Conservation (phyloP, 2,888 invertebrate genomes). For the Eristalinus sepulchralis region DNA sequence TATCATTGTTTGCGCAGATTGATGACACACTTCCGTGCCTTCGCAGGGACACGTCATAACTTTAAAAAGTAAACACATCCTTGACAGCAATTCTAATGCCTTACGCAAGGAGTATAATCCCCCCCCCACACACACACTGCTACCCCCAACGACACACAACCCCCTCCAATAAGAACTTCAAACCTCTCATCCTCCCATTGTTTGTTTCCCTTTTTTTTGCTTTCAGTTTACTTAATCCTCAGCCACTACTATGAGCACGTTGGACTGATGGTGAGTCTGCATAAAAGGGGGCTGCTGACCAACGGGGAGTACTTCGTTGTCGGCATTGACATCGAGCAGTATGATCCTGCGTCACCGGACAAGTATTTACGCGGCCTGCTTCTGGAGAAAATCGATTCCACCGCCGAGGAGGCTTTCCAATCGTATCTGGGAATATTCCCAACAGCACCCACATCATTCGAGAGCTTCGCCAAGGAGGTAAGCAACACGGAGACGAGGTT, state of each 20-base stretch:
- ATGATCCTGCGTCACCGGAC: slow-evolving; percentile 88
- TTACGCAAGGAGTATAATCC: not conserved
- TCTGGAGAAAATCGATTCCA: slow-evolving; percentile 82
- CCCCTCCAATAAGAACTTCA: not conserved
- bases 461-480: slow-evolving; percentile 85
- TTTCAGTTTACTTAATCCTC: slow-evolving; percentile 92
- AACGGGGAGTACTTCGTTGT: slow-evolving; percentile 96
- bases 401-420: slow-evolving; percentile 87
- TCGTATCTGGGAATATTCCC: slow-evolving; percentile 93
- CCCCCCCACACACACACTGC: not conserved
- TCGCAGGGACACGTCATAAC: not conserved
- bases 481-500: slow-evolving; percentile 21
- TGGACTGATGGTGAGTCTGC: slow-evolving; percentile 93
- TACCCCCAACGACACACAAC: not conserved
- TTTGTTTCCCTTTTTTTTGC: slow-evolving; percentile 1
- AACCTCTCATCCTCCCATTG: not conserved
- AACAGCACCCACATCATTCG: slow-evolving; percentile 87
- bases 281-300: slow-evolving; percentile 90
- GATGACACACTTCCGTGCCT: not conserved
- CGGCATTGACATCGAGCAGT: slow-evolving; percentile 94
- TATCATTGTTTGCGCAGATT: not conserved
- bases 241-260: slow-evolving; percentile 95
- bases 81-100: not conserved
- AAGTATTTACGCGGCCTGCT: slow-evolving; percentile 91
- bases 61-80: not conserved